Evolutionary conservation across 2,797 vertebrate species (phyloP), one percentile per base, ranked within the genome.

Genomic region (Tympanoctomys barrerae): DNA sequence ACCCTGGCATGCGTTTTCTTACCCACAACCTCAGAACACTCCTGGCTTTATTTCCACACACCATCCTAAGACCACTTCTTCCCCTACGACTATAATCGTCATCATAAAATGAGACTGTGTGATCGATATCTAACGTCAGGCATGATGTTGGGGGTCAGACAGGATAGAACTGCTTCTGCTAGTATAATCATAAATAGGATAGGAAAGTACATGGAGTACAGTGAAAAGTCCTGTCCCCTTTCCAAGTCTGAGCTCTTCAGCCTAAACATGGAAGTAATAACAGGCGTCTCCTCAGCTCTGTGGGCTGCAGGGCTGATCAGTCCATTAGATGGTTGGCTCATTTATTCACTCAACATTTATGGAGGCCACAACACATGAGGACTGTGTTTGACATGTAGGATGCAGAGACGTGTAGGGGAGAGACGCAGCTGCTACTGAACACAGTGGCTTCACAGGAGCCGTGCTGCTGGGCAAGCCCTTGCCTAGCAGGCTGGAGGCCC

Each of bases 31-130:
- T 80, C 36, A 19, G 59, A 93, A 64, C 7, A 11, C 26, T 68
- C 16, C 49, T 66, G 52, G 13, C 18, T 91, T 83, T 85, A 49
- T 28, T 85, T 62, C 77, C 57, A 21, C 1, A 4, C 77, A 4
- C 77, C 61, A 21, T 92, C 81, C 59, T 54, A 49, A 97, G 61
- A 70, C 12, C 10, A 36, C 80, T 24, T 42, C 66, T 75, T 78
- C 49, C 42, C 42, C 61, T 68, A 26, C 26, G 31, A 68, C 6
- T 90, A 79, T 70, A 39, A 39, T 79, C 59, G 88, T 78, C 10
- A 90, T 78, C 10, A 8, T 6, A 80, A 90, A 90, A 90, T 49
- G 42, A 87, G 92, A 36, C 16, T 28, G 28, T 12, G 36, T 0
- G 16, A 73, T 7, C 68, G 46, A 79, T 42, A 24, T 92, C 66